A percentile compares a stretch with the other conserved stretches of the same genome.
Conservation (phyloP, 2,113 vertebrate species). For the Carettochelys insculpta region DNA sequence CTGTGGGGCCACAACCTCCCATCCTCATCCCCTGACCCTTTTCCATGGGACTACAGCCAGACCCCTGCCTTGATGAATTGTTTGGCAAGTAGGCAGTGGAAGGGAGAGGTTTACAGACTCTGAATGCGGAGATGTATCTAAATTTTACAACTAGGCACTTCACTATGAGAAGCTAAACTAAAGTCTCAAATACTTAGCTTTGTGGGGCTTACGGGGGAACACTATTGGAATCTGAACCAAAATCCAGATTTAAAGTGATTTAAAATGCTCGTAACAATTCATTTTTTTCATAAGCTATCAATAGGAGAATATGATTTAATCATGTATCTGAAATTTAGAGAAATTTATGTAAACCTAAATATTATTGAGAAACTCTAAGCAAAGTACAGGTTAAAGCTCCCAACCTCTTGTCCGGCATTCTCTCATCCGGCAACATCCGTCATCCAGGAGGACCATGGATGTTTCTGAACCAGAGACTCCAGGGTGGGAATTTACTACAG, state of each 20-base stretch:
- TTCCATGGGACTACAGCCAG: no score
- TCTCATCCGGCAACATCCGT: no score
- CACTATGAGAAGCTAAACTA: neutral
- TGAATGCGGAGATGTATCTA: neutral
- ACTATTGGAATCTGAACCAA: neutral
- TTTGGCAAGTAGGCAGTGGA: neutral
- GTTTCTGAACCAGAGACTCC: no score
- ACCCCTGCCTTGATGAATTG: neutral
- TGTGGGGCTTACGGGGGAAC: neutral
- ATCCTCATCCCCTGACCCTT: no score
- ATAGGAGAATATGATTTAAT: neutral
- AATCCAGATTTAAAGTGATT: neutral
- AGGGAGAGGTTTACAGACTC: neutral
- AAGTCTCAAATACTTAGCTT: neutral
- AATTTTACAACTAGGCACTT: neutral
- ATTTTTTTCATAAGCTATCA: neutral
- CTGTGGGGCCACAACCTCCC: no score
- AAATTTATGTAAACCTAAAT: slow-evolving; percentile 8
- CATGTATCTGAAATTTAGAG: neutral
- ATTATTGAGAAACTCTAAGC: neutral
- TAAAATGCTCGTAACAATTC: neutral
- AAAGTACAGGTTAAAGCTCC: no score
- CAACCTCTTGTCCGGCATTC: no score
- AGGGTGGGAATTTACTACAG: no score
- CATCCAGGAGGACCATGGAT: no score